Percentiles rank a stretch among this genome's conserved stretches.
Conservation (phyloP, 2,797 vertebrate species). For the Argentina silus region DNA sequence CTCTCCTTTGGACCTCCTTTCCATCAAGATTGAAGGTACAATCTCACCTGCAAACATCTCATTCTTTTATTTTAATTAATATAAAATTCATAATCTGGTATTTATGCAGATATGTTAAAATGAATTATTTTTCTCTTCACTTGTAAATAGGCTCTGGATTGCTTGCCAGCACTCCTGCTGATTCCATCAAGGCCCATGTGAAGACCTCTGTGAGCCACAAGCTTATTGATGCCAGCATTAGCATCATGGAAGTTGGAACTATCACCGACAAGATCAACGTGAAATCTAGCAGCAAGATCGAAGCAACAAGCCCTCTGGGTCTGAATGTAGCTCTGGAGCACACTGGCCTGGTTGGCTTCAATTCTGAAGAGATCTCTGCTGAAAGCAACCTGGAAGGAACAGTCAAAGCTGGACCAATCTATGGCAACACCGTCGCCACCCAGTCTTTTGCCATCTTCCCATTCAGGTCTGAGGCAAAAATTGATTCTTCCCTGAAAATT, state of each 20-base stretch:
- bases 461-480: constrained; percentile 69
- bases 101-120: background rate
- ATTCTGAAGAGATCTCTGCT: constrained; percentile 68
- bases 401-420: constrained; percentile 75
- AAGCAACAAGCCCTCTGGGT: constrained; percentile 80
- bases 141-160: constrained; percentile 81
- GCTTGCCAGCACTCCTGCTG: constrained; percentile 63
- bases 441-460: constrained; percentile 70
- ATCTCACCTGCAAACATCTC: background rate
- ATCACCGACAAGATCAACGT: constrained; percentile 64
- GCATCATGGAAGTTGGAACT: constrained; percentile 68
- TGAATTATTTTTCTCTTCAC: constrained; percentile 24
- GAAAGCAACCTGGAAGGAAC: constrained; percentile 75
- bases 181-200: constrained; percentile 70
- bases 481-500: constrained; percentile 80
- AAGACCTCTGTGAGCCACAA: constrained; percentile 83
- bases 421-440: constrained; percentile 71
- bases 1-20: constrained; percentile 83
- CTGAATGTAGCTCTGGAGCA: constrained; percentile 74
- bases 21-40: constrained; percentile 86
- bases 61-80: background rate
- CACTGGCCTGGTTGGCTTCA: constrained; percentile 65
- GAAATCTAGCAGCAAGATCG: constrained; percentile 73
- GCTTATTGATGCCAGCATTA: constrained; percentile 82
- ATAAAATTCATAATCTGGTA: background rate